phyloP scores from a whole-genome alignment of 53 echinoderm and acorn worm genomes.

The Astropecten irregularis region DNA sequence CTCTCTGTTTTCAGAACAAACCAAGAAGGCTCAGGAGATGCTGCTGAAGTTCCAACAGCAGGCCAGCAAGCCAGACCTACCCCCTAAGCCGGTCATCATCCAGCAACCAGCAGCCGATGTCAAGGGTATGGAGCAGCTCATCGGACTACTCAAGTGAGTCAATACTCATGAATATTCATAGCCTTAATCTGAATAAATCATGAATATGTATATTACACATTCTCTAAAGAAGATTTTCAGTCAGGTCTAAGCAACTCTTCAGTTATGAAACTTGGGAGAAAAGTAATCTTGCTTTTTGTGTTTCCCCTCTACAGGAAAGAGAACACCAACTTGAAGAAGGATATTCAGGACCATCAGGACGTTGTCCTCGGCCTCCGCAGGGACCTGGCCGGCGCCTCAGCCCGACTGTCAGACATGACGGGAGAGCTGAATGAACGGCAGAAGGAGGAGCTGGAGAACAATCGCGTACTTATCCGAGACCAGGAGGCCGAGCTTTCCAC shows the following conservation, averaged over 20 bases:
- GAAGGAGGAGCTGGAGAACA: conserved; percentile 88
- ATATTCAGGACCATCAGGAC: conserved; percentile 87
- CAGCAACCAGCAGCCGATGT: conserved; percentile 79
- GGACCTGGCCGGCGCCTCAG: conserved; percentile 95
- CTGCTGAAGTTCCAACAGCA: conserved; percentile 61
- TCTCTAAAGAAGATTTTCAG: too few species aligned
- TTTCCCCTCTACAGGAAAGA: too few species aligned
- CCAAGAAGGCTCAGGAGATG: conserved; percentile 73
- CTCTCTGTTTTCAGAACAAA: conserved; percentile 74
- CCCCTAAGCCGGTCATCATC: conserved; percentile 74
- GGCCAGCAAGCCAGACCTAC: conserved; percentile 55
- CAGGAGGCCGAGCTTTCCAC: conserved; percentile 93
- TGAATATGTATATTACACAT: too few species aligned
- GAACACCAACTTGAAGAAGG: conserved; percentile 81
- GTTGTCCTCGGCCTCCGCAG: conserved; percentile 80
- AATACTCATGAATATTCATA: too few species aligned
- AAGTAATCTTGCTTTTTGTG: too few species aligned
- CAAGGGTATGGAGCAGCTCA: conserved; percentile 84
- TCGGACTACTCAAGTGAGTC: conserved; percentile 84
- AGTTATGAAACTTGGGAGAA: too few species aligned
- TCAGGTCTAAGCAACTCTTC: too few species aligned
- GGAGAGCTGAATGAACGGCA: conserved; percentile 94
- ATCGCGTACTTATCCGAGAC: conserved; percentile 63
- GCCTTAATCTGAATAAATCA: too few species aligned
- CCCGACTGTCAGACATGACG: conserved; percentile 95